Conservation (phyloP, 2,888 invertebrate genomes). For the Erebia epiphron region DNA sequence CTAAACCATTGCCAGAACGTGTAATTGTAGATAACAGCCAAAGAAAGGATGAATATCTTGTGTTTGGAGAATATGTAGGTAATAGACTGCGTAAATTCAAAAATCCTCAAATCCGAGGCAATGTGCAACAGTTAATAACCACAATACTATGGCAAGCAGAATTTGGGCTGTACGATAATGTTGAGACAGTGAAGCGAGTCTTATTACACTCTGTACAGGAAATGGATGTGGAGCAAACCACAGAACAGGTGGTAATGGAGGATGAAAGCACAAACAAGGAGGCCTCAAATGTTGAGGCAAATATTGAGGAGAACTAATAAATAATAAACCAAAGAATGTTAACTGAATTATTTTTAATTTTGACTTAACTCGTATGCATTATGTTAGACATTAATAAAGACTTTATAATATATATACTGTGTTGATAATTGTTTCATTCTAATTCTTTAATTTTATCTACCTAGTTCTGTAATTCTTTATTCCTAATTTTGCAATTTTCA, state of each 20-base stretch:
- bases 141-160: constrained; percentile 77
- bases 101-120: constrained; percentile 60
- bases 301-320: constrained; percentile 16
- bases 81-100: constrained; percentile 71
- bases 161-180: constrained; percentile 69
- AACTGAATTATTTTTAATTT: background rate
- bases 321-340: constrained; percentile 33
- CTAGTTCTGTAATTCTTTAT: background rate
- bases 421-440: background rate
- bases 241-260: constrained; percentile 18
- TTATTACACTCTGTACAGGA: constrained; percentile 59
- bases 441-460: background rate
- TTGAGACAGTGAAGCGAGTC: constrained; percentile 68
- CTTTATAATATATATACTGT: background rate
- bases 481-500: too few relatives aligned
- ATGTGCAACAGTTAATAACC: constrained; percentile 72
- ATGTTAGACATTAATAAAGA: constrained; percentile 1
- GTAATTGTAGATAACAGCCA: constrained; percentile 49
- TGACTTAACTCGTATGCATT: background rate
- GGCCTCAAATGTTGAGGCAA: background rate
- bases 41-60: constrained; percentile 65
- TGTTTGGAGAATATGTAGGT: constrained; percentile 74
- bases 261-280: constrained; percentile 11
- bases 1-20: constrained; percentile 37
- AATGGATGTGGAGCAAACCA: constrained; percentile 33